Evolutionary conservation across 1,140 invertebrate genomes (phyloP), one percentile per base, ranked within the genome.

Genomic region (Drosophila takahashii): DNA sequence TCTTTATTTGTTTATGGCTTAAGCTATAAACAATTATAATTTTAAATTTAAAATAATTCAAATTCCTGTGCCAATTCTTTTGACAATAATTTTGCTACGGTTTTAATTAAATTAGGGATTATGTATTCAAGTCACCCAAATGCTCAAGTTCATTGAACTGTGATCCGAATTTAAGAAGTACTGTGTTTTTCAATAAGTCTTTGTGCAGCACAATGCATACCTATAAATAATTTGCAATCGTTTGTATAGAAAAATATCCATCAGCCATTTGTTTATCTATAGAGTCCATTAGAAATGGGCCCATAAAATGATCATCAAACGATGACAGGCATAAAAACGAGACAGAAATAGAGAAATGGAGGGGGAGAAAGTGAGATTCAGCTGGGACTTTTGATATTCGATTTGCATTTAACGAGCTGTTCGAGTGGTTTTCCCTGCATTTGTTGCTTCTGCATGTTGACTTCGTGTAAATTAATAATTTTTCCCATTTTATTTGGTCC

Each of bases 321-420:
- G 64, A 51, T 65, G 64, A 65, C 64, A 67, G 60, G 59, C 44
- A 67, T 67, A 42, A 66, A 65, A 15, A 26, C 10, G 64, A 45
- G 29, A 34, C 44, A 66, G 44, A 62, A 48, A 62, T 61, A 62
- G 8, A 53, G 9, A 13, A 26, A 39, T 39, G 11, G 56, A 39
- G 22, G 13, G 26, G 13, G 26, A 13, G 37, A 39, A 15, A 26
- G 60, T 3, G 18, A 34, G 41, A 11, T 37, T 16, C 53, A 29
- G 26, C 29, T 34, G n/a, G n/a, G 18, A 6, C 34, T 15, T n/a
- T 8, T 27, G 27, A 60, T 61, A 22, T 42, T 50, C 26, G 37
- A 76, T 67, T 76, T 76, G 54, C 73, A 67, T 66, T 76, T 76
- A 59, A 76, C 73, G 73, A 77, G 45, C 54, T 77, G 53, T 67